Evolutionary conservation across 2,888 invertebrate species (phyloP), one percentile per base, ranked within the genome.

Genomic region (Cheilosia scutellata): DNA sequence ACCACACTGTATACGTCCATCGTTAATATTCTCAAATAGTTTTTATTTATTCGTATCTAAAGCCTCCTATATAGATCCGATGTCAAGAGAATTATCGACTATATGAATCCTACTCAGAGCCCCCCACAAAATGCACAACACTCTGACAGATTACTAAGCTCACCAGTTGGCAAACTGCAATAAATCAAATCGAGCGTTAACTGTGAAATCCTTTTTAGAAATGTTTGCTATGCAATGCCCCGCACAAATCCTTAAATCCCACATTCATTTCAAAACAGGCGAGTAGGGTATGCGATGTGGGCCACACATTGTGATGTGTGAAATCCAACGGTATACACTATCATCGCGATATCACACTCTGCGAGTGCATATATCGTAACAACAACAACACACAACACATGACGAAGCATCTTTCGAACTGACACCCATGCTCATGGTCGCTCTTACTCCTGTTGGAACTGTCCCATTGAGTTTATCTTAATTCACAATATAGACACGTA

Each of bases 401-500:
- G 62, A 57, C 20, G 58, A 37, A 79, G 55, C 51, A 74, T 80
- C 84, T 75, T 83, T 49, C 27, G 25, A 25, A 16, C 51, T 40
- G 13, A 51, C 51, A 13, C 42, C 4, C 31, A 47, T 25, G 3
- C 9, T 31, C 25, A 4, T 25, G n/a, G 37, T 13, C 31, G 37
- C 37, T 37, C 37, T 37, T 37, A 37, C 5, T n/a, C 5, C 40
- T 27, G 29, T 5, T 16, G 42, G 63, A 58, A 77, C 55, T 86
- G 82, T 82, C 82, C 76, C 76, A 86, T 86, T 82, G 82, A 77
- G 76, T 86, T 86, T 82, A 86, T 82, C 86, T 86, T 76, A 86
- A 86, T 86, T 86, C 82, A 57, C 82, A 86, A 82, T 77, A 86
- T 86, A 86, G 82, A 86, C 86, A 86, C 86, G 86, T 86, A 86